Base-by-base conservation (phyloP, 2,888 invertebrate genomes). In the Augochlorella aurata region DNA sequence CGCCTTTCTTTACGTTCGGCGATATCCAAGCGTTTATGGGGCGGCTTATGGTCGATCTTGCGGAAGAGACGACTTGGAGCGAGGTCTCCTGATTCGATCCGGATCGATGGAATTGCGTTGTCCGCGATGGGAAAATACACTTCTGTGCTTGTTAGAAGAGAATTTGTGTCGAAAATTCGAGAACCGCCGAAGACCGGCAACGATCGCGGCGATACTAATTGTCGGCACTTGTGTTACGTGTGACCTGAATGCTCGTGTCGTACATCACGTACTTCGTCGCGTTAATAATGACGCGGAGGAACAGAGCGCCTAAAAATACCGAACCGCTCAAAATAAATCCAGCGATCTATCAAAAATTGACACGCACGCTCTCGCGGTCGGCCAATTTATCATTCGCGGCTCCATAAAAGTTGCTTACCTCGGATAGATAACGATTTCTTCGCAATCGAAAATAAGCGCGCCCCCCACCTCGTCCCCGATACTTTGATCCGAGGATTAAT, bases 271-370 rank as follows among this genome's bases (percentile, higher is more conserved):
- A 68, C 24, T 50, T 68, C n/a, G 69, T 21, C 58, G 8, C 10
- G 47, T 63, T 67, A 71, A 81, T 21, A 58, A 71, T 65, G 38
- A 16, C 70, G 74, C 21, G 44, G 29, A n/a, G 66, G 1, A 45
- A 50, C 44, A 14, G 7, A 9, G 18, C 4, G 54, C 16, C 72
- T 82, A 85, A 85, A 85, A 83, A 85, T 85, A 83, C 75, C 66
- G 54, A 10, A 9, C 3, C 45, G 21, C 54, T 75, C n/a, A 50
- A 85, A 84, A 80, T 80, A 82, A 73, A 73, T 79, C 44, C 71
- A 7, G 18, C 58, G 16, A 82, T 79, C 71, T 68, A 84, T 84
- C 79, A 54, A 79, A 74, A 68, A 50, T 21, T 65, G 73, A 72
- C 82, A 74, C 10, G 38, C 58, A 54, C 45, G 29, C 9, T 73